Conservation (phyloP, 2,113 vertebrate species). For the Promerops cafer region DNA sequence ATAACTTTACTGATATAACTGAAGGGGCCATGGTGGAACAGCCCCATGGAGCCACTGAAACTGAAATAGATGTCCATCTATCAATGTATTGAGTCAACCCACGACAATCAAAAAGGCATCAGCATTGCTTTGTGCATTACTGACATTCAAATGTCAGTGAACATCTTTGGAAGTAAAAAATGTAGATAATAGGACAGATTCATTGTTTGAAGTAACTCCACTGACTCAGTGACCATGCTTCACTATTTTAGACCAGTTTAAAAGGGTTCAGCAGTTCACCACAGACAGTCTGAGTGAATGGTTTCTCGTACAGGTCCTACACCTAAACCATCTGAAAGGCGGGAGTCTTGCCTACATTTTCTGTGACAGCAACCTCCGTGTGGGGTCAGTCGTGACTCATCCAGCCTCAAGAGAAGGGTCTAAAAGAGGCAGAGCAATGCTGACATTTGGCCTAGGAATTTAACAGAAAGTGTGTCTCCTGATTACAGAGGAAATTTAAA, state of each 20-base stretch:
- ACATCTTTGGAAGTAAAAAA: not conserved
- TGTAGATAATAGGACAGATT: not conserved
- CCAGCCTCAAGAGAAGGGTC: not conserved
- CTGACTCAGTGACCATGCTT: not conserved
- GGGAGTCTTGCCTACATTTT: not conserved
- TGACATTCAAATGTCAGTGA: not conserved
- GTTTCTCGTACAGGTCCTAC: not conserved
- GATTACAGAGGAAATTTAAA: not conserved
- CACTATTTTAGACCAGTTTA: not conserved
- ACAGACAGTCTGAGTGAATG: not conserved
- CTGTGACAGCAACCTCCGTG: fast-evolving
- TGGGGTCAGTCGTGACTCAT: not conserved
- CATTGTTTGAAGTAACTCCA: not conserved
- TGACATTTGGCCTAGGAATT: not conserved
- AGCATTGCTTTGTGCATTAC: not conserved
- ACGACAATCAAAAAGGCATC: not conserved
- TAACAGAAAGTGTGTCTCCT: not conserved
- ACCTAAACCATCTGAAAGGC: not conserved
- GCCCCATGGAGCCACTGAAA: not conserved
- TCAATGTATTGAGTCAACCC: not conserved
- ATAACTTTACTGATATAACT: not conserved
- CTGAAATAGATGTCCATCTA: not conserved
- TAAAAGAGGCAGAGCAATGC: not conserved
- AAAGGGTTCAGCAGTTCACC: not conserved
- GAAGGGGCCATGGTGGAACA: not conserved